These are phyloP conservation scores for Microctonus aethiopoides DNA, from an alignment of 2,888 invertebrate genomes.

Conservation along the genomic window DNA sequence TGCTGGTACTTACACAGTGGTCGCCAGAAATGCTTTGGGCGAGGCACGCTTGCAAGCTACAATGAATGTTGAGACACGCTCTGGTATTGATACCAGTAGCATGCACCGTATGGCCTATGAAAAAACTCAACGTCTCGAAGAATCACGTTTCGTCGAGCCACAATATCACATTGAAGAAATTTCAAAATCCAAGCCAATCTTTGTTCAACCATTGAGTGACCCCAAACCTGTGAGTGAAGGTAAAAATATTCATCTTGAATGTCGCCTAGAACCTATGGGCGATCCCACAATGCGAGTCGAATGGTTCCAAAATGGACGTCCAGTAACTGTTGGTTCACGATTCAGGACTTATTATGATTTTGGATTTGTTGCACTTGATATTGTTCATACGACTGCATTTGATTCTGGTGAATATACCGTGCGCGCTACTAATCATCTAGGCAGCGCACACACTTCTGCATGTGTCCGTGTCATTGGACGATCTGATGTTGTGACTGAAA, in stretches of 20 bases:
- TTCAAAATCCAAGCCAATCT: conserved; percentile 94
- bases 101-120: conserved; percentile 89
- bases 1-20: conserved; percentile 91
- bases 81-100: conserved; percentile 88
- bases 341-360: conserved; percentile 97
- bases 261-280: conserved; percentile 93
- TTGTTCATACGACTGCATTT: conserved; percentile 90
- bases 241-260: conserved; percentile 91
- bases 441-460: conserved; percentile 91
- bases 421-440: conserved; percentile 91
- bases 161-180: conserved; percentile 92
- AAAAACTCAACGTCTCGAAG: conserved; percentile 88
- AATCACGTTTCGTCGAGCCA: conserved; percentile 86
- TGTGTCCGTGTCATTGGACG: conserved; percentile 87
- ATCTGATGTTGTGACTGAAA: conserved; percentile 86
- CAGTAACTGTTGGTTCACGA: conserved; percentile 89
- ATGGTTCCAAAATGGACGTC: conserved; percentile 94
- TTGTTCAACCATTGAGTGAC: conserved; percentile 88
- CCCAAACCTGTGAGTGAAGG: conserved; percentile 88
- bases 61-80: conserved; percentile 90
- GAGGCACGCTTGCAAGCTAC: conserved; percentile 86
- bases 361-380: conserved; percentile 96
- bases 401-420: conserved; percentile 97
- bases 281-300: conserved; percentile 96
- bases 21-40: conserved; percentile 91